Percentiles rank a stretch among this genome's conserved stretches.
phyloP scores from a whole-genome alignment of 2,113 vertebrate genomes.

The Thalassarche chlororhynchos region DNA sequence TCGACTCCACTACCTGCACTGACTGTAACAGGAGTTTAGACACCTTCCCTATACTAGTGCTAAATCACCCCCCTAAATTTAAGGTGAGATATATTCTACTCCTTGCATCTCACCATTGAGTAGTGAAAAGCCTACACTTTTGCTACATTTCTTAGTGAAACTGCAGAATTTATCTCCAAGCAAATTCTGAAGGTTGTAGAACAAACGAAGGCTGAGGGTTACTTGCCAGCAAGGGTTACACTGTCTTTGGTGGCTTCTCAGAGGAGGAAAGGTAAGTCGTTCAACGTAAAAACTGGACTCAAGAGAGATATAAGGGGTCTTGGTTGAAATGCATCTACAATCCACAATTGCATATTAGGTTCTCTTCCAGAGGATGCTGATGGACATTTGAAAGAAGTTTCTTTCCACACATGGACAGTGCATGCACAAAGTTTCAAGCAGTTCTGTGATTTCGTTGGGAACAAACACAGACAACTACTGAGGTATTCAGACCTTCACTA shows the following conservation, averaged over 20 bases:
- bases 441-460: not conserved
- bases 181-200: not conserved
- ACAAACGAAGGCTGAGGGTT: not conserved
- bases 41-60: not conserved
- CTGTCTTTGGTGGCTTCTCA: not conserved
- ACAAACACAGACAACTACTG: not conserved
- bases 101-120: not conserved
- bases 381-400: not conserved
- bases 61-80: not conserved
- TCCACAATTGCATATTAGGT: accelerated
- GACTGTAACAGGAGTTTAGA: not conserved
- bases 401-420: not conserved
- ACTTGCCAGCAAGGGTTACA: not conserved
- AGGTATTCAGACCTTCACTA: not conserved
- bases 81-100: not conserved
- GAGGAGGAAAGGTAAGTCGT: not conserved
- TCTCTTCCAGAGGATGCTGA: not conserved
- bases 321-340: not conserved
- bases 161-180: not conserved
- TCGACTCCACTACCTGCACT: not conserved
- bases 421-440: not conserved
- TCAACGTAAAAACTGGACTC: not conserved
- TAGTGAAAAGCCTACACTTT: not conserved
- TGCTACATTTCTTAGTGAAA: not conserved
- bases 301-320: not conserved